Conservation (phyloP, 1,140 invertebrate species). For the Tetranychus cinnabarinus region DNA sequence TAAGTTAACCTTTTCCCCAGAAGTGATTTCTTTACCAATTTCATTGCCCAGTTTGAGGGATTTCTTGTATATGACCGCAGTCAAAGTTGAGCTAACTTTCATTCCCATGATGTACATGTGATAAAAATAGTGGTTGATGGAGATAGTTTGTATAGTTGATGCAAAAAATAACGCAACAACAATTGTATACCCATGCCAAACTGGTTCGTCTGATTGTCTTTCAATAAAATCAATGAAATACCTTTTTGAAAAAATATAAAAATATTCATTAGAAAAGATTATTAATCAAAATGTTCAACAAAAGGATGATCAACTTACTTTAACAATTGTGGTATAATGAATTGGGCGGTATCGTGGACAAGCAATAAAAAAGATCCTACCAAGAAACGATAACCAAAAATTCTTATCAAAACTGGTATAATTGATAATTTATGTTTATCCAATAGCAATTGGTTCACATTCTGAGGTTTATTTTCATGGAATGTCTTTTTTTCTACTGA, state of each 20-base stretch:
- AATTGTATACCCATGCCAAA: background rate
- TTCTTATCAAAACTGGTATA: constrained; percentile 17
- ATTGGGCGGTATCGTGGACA: background rate
- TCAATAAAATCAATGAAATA: background rate
- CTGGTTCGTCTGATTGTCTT: background rate
- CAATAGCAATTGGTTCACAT: background rate
- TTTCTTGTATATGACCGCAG: constrained; percentile 21
- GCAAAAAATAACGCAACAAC: background rate
- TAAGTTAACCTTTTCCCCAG: constrained; percentile 35
- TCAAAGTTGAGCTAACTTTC: constrained; percentile 19
- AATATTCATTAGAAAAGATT: background rate
- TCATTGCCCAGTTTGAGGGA: constrained; percentile 20
- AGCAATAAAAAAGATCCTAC: background rate
- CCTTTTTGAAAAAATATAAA: background rate
- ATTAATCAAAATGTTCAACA: too few species aligned
- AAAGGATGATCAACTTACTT: background rate
- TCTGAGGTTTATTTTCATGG: background rate
- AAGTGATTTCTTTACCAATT: constrained; percentile 24
- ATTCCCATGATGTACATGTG: constrained; percentile 39
- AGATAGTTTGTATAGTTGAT: constrained; percentile 31
- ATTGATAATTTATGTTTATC: background rate
- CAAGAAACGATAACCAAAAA: constrained; percentile 17
- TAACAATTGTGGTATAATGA: background rate
- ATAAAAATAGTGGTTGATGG: constrained; percentile 71
- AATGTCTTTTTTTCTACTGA: constrained; percentile 28